Conservation (phyloP, 37 sponge, comb jelly and placozoan species). For the Ephydatia muelleri region DNA sequence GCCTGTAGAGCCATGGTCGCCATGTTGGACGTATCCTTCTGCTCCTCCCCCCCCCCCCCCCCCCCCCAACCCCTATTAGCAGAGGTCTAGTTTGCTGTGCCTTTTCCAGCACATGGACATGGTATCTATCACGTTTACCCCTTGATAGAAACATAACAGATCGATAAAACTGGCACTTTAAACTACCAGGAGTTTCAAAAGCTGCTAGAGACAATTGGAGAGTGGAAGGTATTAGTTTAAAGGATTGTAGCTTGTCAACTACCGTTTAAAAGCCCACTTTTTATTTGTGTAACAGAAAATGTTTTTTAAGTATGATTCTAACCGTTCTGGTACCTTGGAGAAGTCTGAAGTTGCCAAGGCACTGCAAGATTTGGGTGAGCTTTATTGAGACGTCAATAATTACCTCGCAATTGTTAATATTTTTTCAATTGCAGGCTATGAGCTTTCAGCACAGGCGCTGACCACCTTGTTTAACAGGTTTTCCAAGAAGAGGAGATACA, state of each 20-base stretch:
- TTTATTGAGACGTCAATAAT: background rate
- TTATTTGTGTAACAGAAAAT: constrained; percentile 32
- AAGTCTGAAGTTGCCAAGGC: constrained; percentile 45
- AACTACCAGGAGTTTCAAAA: constrained; percentile 61
- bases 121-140: no score
- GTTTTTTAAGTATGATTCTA: constrained; percentile 63
- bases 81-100: no score
- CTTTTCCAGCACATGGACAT: no score
- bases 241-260: background rate
- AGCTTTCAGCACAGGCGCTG: constrained; percentile 32
- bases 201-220: constrained; percentile 55
- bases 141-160: constrained; percentile 3
- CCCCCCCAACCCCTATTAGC: no score
- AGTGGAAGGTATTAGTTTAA: constrained; percentile 68
- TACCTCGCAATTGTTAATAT: background rate
- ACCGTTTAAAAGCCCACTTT: background rate
- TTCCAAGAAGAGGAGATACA: constrained; percentile 64
- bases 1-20: constrained; percentile 85
- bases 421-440: constrained; percentile 48
- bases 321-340: constrained; percentile 79
- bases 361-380: constrained; percentile 44
- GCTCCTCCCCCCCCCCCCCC: no score
- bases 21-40: constrained; percentile 77
- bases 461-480: constrained; percentile 61
- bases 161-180: constrained; percentile 69